Base-by-base conservation (phyloP, 2,113 vertebrate species). In the Isichthys henryi region DNA sequence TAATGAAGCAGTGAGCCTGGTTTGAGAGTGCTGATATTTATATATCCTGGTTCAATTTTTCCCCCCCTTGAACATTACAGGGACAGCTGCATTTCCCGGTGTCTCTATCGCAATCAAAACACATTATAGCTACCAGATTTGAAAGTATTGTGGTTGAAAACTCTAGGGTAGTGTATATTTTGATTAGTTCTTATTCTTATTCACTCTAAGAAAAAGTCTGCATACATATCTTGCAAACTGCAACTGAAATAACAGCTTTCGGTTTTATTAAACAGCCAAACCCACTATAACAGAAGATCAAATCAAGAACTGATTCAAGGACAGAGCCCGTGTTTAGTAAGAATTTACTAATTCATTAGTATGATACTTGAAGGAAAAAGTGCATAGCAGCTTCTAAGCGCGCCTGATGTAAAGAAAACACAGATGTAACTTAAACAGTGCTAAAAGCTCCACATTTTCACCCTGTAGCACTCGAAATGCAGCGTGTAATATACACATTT, bases 1-100 rank as follows among this genome's bases (percentile, higher is more conserved):
- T 95, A 95, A 96, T 96, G 95, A 95, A 95, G 94, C 95, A 92
- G 90, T 93, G 92, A 91, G 92, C 93, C 92, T 95, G 94, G 91
- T 90, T 70, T 70, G 35, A 10, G 27, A 62, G 43, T 49, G 87
- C 62, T 70, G 45, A 49, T 88, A 49, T 70, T 70, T 46, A 74
- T 46, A 43, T 45, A 58, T 31, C n/a, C 43, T 74, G 56, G 35
- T 56, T 39, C 45, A 10, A 50, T 49, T 19, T 19, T 8, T 21
- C 4, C 2, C 2, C 35, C 19, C 27, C 48, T 8, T 39, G 52
- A 53, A 39, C 77, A 43, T 53, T 43, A 56, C 43, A 11, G 39
- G 43, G 49, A 53, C 31, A 13, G 52, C 9, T 88, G 87, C 17
- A 62, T 88, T 45, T 58, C 39, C 35, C 45, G 10, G 27, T 27